Base-by-base conservation (phyloP, 92 coral and sea anemone genomes). In the Umimayanthus kanabou region DNA sequence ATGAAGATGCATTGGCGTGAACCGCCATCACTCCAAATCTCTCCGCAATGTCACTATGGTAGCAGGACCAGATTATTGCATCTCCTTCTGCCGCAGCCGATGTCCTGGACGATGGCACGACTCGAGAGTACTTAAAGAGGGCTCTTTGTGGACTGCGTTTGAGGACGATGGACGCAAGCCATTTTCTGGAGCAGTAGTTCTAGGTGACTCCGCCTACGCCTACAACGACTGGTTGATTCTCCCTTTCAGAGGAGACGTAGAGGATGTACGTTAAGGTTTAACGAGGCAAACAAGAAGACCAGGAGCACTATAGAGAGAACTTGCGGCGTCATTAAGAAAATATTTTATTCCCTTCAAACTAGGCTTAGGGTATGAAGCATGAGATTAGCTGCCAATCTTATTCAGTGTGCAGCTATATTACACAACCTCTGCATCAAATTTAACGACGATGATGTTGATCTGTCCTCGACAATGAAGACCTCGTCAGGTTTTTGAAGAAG, bases 91-190 rank as follows among this genome's bases (percentile, higher is more conserved):
- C 70, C 67, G 85, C 58, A 69, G 79, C 16, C 64, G 79, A 67
- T 79, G 89, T 70, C 79, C 87, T n/a, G 78, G 89, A 66, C 28
- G 76, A 86, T 89, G 84, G 87, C 79, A 81, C 69, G 88, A 89
- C 39, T 89, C 91, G 53, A 61, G 88, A 89, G 91, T 83, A 81
- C 78, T 78, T 37, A 87, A 61, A 86, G 89, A 77, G 76, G 58
- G 88, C 80, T 73, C 71, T 43, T 50, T 89, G 88, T 82, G 91
- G 85, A 89, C 91, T 78, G 84, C 88, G 70, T 89, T 89, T 89
- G 88, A 89, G 78, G 83, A 84, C 67, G 88, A 83, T 73, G 91
- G 88, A 88, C 76, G 39, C 20, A 87, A 85, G 30, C 66, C 81
- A 88, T 88, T 88, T 70, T 77, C 89, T 55, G 77, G 80, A 87